Evolutionary conservation across 2,888 invertebrate genomes (phyloP).

Genomic region (Hypsopygia costalis): DNA sequence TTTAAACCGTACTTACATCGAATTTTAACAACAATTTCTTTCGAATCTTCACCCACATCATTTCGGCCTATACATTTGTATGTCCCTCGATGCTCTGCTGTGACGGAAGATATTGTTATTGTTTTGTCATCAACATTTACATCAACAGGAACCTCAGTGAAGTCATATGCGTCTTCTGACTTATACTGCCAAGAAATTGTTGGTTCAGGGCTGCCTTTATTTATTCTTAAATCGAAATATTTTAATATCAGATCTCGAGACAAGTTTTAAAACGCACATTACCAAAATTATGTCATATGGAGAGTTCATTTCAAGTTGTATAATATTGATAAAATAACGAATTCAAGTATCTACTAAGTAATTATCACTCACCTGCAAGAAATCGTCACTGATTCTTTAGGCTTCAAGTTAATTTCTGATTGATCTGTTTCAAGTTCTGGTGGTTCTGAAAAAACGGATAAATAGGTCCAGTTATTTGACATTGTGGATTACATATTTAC

Average conservation of each 20-base stretch:
- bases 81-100: conserved; percentile 37
- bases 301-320: no score
- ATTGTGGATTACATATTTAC: no score
- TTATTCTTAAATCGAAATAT: conserved; percentile 33
- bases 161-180: conserved; percentile 27
- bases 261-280: no score
- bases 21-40: conserved; percentile 40
- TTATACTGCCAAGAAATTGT: conserved; percentile 47
- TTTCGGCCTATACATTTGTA: conserved; percentile 55
- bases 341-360: no score
- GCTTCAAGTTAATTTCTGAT: conserved; percentile 32
- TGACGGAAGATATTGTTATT: conserved; percentile 37
- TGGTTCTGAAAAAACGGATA: conserved; percentile 38
- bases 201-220: conserved; percentile 53
- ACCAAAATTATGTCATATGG: no score
- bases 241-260: no score
- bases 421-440: conserved; percentile 38
- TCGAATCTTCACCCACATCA: conserved; percentile 35
- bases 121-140: conserved; percentile 27
- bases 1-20: conserved; percentile 43
- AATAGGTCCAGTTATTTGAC: no score
- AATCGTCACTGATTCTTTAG: conserved; percentile 38
- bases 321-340: no score
- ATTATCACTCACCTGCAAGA: conserved; percentile 57
- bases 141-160: conserved; percentile 34